Evolutionary conservation across 92 coral and sea anemone species (phyloP), one percentile per base, ranked within the genome.

Genomic region (Actinernus sp.): DNA sequence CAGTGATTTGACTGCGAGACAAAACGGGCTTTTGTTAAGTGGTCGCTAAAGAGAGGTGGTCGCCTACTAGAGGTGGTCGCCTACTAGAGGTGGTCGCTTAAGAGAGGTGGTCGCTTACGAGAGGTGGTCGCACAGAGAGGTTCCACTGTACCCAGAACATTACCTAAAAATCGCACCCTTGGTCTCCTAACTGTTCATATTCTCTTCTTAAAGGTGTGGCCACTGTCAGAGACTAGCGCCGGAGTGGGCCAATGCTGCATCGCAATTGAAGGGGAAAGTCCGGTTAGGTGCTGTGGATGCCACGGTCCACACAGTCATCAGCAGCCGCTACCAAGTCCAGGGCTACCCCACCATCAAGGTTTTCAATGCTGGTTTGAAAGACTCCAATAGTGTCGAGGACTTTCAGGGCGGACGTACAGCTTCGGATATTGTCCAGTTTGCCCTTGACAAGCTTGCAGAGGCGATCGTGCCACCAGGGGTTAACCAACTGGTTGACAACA

Each of bases 161-260:
- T n/a, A n/a, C n/a, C n/a, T n/a, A n/a, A n/a, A n/a, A n/a, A n/a
- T n/a, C n/a, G n/a, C n/a, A n/a, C n/a, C n/a, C n/a, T n/a, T n/a
- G n/a, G n/a, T n/a, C n/a, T n/a, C n/a, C n/a, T n/a, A n/a, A n/a
- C 37, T 10, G 48, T 51, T 38, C 1, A 5, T 2, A 31, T 0
- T 18, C 5, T 45, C 19, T 45, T 45, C 21, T 23, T 26, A n/a
- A n/a, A 90, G 96, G 96, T 94, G 98, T 90, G 98, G 98, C 22
- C 98, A 94, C 46, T 94, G 98, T 50, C 98, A 94, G 58, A 76
- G 97, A 14, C 86, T 94, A 43, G 97, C 93, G 34, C 98, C 98
- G 6, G 98, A 94, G 49, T 94, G 98, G 98, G 91, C 85, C 36
- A 94, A 94, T 69, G 98, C 83, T 12, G 98, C 98, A 2, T 52